A percentile compares a stretch with the other conserved stretches of the same genome.
Conservation (phyloP, 2,113 vertebrate species). For the Mirounga angustirostris region DNA sequence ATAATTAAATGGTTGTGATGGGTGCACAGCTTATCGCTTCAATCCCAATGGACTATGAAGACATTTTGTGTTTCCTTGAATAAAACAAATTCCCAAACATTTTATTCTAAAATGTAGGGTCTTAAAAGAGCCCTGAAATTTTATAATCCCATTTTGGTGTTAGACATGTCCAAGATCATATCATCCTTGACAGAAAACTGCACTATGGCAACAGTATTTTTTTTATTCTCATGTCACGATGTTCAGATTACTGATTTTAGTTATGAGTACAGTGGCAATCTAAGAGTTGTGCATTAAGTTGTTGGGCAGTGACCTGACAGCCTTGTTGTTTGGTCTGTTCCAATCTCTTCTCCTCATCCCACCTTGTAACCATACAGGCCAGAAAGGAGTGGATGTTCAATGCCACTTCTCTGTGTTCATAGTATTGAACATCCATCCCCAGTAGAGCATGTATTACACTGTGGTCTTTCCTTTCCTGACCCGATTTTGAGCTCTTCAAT, state of each 20-base stretch:
- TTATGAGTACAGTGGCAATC: not conserved
- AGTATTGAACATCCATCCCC: not conserved
- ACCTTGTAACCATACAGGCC: not conserved
- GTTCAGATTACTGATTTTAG: not conserved
- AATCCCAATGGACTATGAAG: not conserved
- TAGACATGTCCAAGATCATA: not conserved
- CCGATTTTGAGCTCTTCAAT: not conserved
- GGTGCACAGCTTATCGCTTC: not conserved
- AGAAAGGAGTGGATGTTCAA: no score
- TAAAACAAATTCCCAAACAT: not conserved
- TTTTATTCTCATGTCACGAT: not conserved
- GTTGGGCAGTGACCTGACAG: not conserved
- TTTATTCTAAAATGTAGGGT: not conserved
- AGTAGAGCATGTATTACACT: not conserved
- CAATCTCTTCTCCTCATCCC: not conserved
- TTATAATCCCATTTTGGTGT: not conserved
- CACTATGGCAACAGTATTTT: not conserved
- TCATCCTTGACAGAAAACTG: not conserved
- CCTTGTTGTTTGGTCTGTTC: not conserved
- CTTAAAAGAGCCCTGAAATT: not conserved
- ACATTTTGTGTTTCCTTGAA: not conserved
- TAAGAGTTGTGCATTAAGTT: not conserved
- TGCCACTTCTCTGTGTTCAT: not conserved
- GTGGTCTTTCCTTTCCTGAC: not conserved
- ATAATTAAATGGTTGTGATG: not conserved